Percentiles rank a stretch among this genome's conserved stretches.
These are phyloP conservation scores for Hylyphantes graminicola DNA, from an alignment of 1,140 invertebrate species.

Conservation along the genomic window DNA sequence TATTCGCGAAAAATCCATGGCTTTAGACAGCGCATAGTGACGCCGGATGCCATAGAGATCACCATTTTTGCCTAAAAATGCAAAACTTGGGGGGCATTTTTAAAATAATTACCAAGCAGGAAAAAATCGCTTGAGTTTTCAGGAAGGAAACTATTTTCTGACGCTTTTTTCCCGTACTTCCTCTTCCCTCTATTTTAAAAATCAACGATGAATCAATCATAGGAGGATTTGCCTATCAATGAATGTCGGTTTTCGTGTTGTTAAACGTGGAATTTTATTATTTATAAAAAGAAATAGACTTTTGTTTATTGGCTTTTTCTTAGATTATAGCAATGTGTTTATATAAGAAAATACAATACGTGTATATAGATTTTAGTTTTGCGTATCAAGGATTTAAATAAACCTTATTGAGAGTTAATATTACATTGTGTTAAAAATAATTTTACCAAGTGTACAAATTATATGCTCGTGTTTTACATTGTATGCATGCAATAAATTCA, in stretches of 20 bases:
- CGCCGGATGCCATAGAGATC: conserved; percentile 22
- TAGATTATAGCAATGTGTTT: too few relatives aligned
- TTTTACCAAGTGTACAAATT: background rate
- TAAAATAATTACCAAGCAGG: conserved; percentile 33
- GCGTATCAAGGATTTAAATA: too few relatives aligned
- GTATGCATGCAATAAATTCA: background rate
- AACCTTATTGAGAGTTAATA: too few relatives aligned
- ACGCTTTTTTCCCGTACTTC: conserved; percentile 16
- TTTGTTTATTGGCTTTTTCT: too few relatives aligned
- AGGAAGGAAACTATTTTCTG: conserved; percentile 39
- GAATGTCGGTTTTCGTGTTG: conserved; percentile 8
- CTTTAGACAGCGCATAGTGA: conserved; percentile 13
- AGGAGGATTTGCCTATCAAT: conserved; percentile 23
- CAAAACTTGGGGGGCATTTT: conserved; percentile 36
- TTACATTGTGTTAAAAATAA: too few relatives aligned
- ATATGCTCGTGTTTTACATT: background rate
- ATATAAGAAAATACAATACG: too few relatives aligned
- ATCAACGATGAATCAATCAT: conserved; percentile 39
- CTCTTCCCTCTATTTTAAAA: background rate
- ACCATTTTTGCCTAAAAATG: conserved; percentile 32
- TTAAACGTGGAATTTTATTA: background rate
- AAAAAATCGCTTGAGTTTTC: conserved; percentile 45
- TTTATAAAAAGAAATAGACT: background rate
- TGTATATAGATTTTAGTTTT: too few relatives aligned
- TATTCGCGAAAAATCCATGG: conserved; percentile 27